Evolutionary conservation across 2,888 invertebrate genomes (phyloP).

Genomic region (Plusia festucae): DNA sequence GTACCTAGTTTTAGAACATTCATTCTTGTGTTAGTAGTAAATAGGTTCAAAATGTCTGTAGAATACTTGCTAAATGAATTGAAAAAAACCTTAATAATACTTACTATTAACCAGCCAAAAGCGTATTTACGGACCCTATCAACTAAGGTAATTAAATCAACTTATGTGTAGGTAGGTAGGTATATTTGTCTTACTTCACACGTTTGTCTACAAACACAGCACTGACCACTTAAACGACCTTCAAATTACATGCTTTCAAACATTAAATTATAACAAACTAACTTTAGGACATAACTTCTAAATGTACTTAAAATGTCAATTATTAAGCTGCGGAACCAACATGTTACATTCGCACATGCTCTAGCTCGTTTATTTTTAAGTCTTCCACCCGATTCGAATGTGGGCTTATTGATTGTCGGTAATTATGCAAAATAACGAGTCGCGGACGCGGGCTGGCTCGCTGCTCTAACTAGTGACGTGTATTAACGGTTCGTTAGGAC

Average conservation of each 20-base stretch:
- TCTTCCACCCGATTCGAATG: constrained; percentile 70
- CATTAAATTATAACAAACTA: constrained; percentile 34
- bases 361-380: constrained; percentile 61
- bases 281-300: background rate
- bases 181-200: constrained; percentile 1
- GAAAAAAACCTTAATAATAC: background rate
- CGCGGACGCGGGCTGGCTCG: constrained; percentile 61
- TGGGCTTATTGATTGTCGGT: constrained; percentile 79
- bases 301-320: background rate
- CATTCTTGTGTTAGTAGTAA: too few relatives aligned
- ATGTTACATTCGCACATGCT: constrained; percentile 34
- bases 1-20: too few relatives aligned
- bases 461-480: constrained; percentile 76
- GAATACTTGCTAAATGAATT: too few relatives aligned
- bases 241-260: constrained; percentile 7
- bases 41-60: too few relatives aligned
- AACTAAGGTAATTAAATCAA: background rate
- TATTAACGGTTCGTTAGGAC: constrained; percentile 72
- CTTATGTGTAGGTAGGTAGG: background rate
- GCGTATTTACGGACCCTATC: background rate
- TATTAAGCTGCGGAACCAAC: constrained; percentile 39
- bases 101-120: background rate
- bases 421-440: constrained; percentile 83
- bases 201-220: background rate
- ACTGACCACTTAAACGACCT: constrained; percentile 9